These are phyloP conservation scores for Ephialtes manifestator DNA, from an alignment of 2,888 invertebrate genomes.

Conservation along the genomic window DNA sequence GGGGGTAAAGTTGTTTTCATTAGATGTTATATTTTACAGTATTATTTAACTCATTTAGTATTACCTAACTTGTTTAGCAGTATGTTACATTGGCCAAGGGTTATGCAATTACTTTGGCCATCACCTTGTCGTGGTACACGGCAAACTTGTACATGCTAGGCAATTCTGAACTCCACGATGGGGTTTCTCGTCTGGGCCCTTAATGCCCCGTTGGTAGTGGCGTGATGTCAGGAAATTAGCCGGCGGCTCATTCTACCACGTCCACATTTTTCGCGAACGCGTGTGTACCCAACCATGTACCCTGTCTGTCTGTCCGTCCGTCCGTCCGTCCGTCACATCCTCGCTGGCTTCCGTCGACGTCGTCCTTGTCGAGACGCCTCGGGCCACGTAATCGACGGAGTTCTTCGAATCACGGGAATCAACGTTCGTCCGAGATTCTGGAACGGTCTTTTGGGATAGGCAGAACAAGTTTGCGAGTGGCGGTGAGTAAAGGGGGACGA, in stretches of 20 bases:
- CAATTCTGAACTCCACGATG: neutral
- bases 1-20: no score
- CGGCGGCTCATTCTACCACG: slow-evolving; percentile 24
- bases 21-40: no score
- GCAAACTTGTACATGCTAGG: neutral
- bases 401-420: slow-evolving; percentile 54
- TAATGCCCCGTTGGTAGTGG: neutral
- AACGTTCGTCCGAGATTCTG: slow-evolving; percentile 50
- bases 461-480: slow-evolving; percentile 36
- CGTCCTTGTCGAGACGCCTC: slow-evolving; percentile 34
- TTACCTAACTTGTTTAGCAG: neutral
- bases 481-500: neutral
- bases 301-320: slow-evolving; percentile 31
- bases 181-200: neutral
- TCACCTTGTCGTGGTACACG: neutral
- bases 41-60: no score
- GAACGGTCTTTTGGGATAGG: slow-evolving; percentile 15
- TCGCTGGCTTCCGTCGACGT: slow-evolving; percentile 20
- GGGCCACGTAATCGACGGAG: slow-evolving; percentile 51
- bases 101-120: neutral
- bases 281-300: neutral
- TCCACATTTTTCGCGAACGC: slow-evolving; percentile 9
- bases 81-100: no score
- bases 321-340: slow-evolving; percentile 36
- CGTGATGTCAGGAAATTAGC: slow-evolving; percentile 38